phyloP scores from a whole-genome alignment of 2,113 vertebrate genomes.

The Oreochromis aureus region DNA sequence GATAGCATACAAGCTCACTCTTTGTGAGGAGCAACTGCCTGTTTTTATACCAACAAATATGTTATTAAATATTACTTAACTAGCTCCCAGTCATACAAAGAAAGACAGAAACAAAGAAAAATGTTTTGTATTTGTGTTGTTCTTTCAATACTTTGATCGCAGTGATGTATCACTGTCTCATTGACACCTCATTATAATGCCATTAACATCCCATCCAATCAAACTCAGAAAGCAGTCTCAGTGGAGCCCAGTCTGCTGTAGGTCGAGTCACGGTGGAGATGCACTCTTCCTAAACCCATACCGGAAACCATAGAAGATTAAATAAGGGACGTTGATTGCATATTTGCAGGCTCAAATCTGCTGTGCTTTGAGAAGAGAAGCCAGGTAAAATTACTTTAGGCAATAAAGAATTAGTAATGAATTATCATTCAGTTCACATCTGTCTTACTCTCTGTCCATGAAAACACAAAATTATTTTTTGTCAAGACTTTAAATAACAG shows the following conservation, averaged over 20 bases:
- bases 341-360: background rate
- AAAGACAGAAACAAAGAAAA: background rate
- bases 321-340: background rate
- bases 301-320: background rate
- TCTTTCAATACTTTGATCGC: background rate
- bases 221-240: background rate
- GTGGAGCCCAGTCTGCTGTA: background rate
- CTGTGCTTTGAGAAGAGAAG: background rate
- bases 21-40: background rate
- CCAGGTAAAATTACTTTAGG: background rate
- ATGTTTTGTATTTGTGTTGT: background rate
- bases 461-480: background rate
- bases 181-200: constrained; percentile 7
- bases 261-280: background rate
- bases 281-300: background rate
- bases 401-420: background rate
- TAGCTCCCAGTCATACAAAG: background rate
- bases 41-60: constrained; percentile 24
- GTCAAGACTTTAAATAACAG: constrained; percentile 5
- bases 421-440: background rate
- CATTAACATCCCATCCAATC: constrained; percentile 3
- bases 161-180: background rate
- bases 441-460: background rate
- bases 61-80: background rate
- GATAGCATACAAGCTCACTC: background rate